These are phyloP conservation scores for Timema cristinae DNA, from an alignment of 2,888 invertebrate species.

Conservation along the genomic window DNA sequence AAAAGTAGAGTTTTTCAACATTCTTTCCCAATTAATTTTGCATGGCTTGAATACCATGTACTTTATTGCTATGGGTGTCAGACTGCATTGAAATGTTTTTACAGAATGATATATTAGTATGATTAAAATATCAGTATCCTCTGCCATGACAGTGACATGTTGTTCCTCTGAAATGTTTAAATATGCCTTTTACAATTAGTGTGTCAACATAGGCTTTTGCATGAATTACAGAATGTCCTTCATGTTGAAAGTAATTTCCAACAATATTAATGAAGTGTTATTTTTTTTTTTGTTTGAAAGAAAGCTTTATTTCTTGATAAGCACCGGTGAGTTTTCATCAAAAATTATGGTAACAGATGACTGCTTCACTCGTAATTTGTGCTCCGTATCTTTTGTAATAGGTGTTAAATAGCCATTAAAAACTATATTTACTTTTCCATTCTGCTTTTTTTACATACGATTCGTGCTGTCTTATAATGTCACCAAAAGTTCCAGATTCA, in stretches of 20 bases:
- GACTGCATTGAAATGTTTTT: conserved; percentile 18
- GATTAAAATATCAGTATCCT: conserved; percentile 13
- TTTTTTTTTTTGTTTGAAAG: conserved; percentile 7
- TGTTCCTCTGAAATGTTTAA: conserved; percentile 13
- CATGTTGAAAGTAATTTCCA: background rate
- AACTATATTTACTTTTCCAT: conserved; percentile 2
- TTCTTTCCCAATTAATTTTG: conserved; percentile 4
- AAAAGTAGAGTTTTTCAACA: background rate
- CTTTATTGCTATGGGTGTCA: conserved; percentile 8
- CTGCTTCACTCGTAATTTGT: conserved; percentile 16
- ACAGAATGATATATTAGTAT: conserved; percentile 6
- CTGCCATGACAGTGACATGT: conserved; percentile 2
- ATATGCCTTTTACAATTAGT: conserved; percentile 9
- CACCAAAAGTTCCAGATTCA: too few relatives aligned
- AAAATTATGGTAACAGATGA: conserved; percentile 17
- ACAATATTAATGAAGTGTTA: background rate
- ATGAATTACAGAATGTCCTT: conserved; percentile 16
- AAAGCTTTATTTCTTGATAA: conserved; percentile 10
- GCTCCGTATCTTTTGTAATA: conserved; percentile 21
- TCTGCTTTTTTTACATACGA: background rate
- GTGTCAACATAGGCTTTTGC: conserved; percentile 2
- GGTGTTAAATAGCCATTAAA: conserved; percentile 9
- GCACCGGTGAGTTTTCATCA: conserved; percentile 16
- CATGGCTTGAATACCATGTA: background rate
- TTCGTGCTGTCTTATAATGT: background rate